Percentiles rank a stretch among this genome's conserved stretches.
phyloP scores from a whole-genome alignment of 2,797 vertebrate species.

The Lophotriccus pileatus region DNA sequence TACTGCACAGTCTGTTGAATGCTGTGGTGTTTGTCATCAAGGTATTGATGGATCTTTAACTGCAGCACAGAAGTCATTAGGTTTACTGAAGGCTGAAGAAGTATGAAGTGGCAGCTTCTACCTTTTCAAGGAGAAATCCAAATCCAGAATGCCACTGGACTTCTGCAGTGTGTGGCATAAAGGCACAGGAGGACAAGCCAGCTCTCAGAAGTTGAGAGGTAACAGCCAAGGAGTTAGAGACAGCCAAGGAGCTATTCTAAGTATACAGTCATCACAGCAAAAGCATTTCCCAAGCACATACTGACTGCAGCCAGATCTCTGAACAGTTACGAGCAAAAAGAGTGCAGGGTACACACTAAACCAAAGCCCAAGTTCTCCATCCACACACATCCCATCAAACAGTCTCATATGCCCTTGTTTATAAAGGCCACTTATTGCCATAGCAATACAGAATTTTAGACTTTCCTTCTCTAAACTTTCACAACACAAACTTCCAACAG shows the following conservation, averaged over 20 bases:
- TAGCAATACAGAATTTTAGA: background rate
- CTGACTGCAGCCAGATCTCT: background rate
- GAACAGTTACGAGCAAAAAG: background rate
- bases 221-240: background rate
- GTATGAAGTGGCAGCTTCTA: background rate
- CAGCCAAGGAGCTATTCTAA: slow-evolving; percentile 17
- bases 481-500: background rate
- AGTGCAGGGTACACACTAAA: background rate
- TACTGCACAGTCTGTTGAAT: background rate
- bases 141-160: background rate
- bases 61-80: background rate
- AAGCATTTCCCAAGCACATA: background rate
- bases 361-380: background rate
- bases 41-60: background rate
- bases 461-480: background rate
- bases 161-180: background rate
- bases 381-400: background rate
- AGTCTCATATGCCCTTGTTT: background rate
- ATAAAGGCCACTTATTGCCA: background rate
- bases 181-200: background rate
- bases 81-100: background rate
- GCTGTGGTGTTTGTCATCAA: background rate
- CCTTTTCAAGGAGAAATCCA: background rate
- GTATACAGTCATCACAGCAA: background rate
- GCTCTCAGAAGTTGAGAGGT: background rate